Conservation (phyloP, 2,888 invertebrate species). For the Teleiodes luculella region DNA sequence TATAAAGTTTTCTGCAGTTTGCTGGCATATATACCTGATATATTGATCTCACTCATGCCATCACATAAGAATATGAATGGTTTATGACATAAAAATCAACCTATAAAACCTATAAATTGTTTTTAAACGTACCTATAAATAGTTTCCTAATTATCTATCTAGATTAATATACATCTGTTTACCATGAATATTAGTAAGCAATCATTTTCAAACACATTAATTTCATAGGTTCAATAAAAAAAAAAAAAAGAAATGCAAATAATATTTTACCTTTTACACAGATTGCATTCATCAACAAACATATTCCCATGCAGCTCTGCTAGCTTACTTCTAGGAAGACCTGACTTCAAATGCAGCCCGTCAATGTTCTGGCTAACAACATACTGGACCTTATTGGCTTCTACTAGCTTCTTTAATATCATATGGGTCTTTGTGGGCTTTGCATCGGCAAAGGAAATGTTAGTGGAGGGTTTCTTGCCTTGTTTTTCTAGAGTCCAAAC, state of each 20-base stretch:
- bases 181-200: no score
- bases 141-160: no score
- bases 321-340: conserved; percentile 86
- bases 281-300: conserved; percentile 95
- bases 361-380: conserved; percentile 99
- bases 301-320: conserved; percentile 99
- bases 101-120: no score
- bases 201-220: no score
- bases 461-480: conserved; percentile 90
- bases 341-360: conserved; percentile 95
- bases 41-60: no score
- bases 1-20: no score
- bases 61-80: no score
- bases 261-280: conserved; percentile 84
- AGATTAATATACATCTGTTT: no score
- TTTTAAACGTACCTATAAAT: no score
- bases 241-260: background rate
- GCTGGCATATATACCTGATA: no score
- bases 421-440: conserved; percentile 95
- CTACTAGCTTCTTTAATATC: conserved; percentile 90
- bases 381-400: conserved; percentile 84
- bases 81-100: no score
- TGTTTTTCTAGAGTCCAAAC: conserved; percentile 97
- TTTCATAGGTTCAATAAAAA: no score
- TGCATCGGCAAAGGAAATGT: conserved; percentile 94